Evolutionary conservation across 2,113 vertebrate species (phyloP).

Genomic region (Zosterops japonicus): DNA sequence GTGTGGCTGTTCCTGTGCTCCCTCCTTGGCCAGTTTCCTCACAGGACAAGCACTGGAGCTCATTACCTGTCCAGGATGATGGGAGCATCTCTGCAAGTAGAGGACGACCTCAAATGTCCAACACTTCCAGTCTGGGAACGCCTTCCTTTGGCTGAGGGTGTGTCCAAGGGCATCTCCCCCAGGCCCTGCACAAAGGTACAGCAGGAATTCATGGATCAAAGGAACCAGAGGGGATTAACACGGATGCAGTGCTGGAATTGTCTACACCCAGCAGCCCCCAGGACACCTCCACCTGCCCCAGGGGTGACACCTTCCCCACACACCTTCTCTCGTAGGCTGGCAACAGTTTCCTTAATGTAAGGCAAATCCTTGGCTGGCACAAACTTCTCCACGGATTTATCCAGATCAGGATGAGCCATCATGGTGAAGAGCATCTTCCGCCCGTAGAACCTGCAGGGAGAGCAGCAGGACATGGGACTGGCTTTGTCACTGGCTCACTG

Average conservation of each 20-base stretch:
- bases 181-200: slow-evolving; percentile 77
- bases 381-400: slow-evolving; percentile 87
- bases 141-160: slow-evolving; percentile 85
- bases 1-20: neutral
- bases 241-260: neutral
- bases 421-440: slow-evolving; percentile 88
- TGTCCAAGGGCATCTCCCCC: slow-evolving; percentile 86
- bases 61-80: slow-evolving; percentile 77
- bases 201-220: neutral
- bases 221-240: rapidly evolving
- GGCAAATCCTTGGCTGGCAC: slow-evolving; percentile 85
- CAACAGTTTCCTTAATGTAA: slow-evolving; percentile 83
- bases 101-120: slow-evolving; percentile 81
- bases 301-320: neutral
- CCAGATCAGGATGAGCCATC: slow-evolving; percentile 87
- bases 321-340: slow-evolving; percentile 87
- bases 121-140: slow-evolving; percentile 78
- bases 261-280: rapidly evolving
- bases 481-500: neutral
- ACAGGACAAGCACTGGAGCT: neutral
- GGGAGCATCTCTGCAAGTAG: slow-evolving; percentile 81
- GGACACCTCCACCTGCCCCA: rapidly evolving
- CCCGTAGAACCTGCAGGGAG: slow-evolving; percentile 83
- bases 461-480: neutral
- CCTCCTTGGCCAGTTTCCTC: neutral